A percentile compares a stretch with the other conserved stretches of the same genome.
phyloP scores from a whole-genome alignment of 2,113 vertebrate genomes.

The Gadus macrocephalus region DNA sequence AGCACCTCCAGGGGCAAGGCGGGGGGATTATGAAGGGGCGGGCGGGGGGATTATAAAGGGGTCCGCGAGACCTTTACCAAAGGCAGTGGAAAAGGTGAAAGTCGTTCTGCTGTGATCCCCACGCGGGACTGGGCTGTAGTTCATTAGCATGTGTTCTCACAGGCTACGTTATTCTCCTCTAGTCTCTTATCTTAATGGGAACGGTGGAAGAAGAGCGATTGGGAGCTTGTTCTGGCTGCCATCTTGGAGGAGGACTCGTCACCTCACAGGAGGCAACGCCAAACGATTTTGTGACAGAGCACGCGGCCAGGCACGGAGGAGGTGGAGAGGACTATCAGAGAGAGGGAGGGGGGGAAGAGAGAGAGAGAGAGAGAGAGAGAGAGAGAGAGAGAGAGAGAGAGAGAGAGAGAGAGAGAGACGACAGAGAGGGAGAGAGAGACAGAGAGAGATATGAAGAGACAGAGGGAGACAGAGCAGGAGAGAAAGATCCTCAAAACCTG shows the following conservation, averaged over 20 bases:
- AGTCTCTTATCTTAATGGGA: constrained; percentile 9
- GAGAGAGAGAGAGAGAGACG: not conserved
- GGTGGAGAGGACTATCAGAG: too few species aligned
- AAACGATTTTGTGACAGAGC: too few species aligned
- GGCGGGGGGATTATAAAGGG: not conserved
- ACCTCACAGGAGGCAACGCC: too few species aligned
- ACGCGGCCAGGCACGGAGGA: too few species aligned
- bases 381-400: not conserved
- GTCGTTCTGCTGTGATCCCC: constrained; percentile 22
- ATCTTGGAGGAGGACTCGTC: too few species aligned
- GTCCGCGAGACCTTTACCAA: constrained; percentile 27
- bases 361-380: too few species aligned
- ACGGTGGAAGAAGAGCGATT: too few species aligned
- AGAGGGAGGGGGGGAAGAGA: too few species aligned
- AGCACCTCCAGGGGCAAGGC: constrained; percentile 9
- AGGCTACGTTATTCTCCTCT: not conserved
- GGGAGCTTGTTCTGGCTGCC: too few species aligned
- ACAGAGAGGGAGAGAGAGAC: not conserved
- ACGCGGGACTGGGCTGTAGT: not conserved
- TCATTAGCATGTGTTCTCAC: constrained; percentile 35
- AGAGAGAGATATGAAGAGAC: not conserved
- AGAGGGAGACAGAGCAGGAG: too few species aligned
- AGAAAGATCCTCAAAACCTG: too few species aligned
- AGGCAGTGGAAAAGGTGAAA: constrained; percentile 40
- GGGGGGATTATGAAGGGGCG: constrained; percentile 31